Base-by-base conservation (phyloP, 2,797 vertebrate genomes). In the Takifugu ocellatus region DNA sequence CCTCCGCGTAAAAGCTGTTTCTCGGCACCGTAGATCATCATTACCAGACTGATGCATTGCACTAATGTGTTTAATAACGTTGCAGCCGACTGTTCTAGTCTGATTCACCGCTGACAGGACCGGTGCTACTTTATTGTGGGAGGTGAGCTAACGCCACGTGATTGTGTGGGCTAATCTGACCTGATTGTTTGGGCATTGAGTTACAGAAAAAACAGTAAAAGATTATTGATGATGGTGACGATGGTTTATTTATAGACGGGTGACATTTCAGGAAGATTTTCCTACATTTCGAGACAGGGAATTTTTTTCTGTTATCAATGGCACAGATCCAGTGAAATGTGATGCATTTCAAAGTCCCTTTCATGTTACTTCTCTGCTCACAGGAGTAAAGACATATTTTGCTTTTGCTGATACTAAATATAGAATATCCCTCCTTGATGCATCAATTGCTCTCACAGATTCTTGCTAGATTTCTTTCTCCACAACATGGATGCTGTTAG, bases 101-200 rank as follows among this genome's bases (percentile, higher is more conserved):
- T 81, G 74, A 81, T 54, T 84, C 63, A 58, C 29, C 31, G 25
- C 44, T 59, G 62, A 60, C 68, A 43, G 62, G 64, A 56, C 56
- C 57, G 56, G 74, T 78, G 49, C 63, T 42, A 39, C 36, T 59
- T 56, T 12, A 43, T 48, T 59, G 66, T 75, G 54, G 74, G 74
- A 77, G 63, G 74, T 79, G 71, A 72, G 59, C 66, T 72, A 42
- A 48, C 70, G 63, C 61, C 45, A 66, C 61, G 48, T 49, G 63
- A 48, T 60, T 73, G 49, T 75, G 77, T 78, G 57, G 77, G 60
- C 49, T 31, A 56, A 21, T 56, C 66, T 46, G 33, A 66, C 70
- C 68, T 73, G 54, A 64, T 60, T 12, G 42, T 59, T 17, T 46
- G 6, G 16, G 16, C n/a, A 7, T 46, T 46, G 44, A 39, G 12